A percentile compares a stretch with the other conserved stretches of the same genome.
Evolutionary conservation across 2,113 vertebrate genomes (phyloP).

Genomic region (Acrocephalus arundinaceus): DNA sequence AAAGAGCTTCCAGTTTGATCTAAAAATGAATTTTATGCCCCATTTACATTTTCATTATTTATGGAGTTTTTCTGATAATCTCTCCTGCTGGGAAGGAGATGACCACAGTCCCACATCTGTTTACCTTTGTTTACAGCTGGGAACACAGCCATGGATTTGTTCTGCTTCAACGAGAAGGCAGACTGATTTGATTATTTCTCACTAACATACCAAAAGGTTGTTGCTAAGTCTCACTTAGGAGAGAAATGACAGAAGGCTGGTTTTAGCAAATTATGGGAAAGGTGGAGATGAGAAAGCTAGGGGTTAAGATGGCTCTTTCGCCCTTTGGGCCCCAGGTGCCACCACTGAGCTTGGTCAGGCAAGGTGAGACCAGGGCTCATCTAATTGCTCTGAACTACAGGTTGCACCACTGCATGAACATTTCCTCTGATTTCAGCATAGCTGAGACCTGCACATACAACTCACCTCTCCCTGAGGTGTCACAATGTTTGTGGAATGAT

Average conservation of each 20-base stretch:
- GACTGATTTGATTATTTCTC: constrained; percentile 39
- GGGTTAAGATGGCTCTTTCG: background rate
- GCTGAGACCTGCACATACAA: background rate
- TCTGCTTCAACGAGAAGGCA: background rate
- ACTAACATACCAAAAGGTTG: background rate
- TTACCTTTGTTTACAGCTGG: constrained; percentile 61
- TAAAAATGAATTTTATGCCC: constrained; percentile 32
- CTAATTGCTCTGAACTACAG: background rate
- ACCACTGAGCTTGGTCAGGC: background rate
- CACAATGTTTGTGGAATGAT: background rate
- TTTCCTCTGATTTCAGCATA: background rate
- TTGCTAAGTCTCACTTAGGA: background rate
- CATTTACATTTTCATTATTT: constrained; percentile 52
- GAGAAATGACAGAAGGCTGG: background rate
- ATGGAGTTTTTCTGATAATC: constrained; percentile 39
- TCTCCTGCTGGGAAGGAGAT: constrained; percentile 25
- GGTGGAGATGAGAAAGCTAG: background rate
- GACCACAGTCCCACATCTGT: constrained; percentile 38
- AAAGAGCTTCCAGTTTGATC: background rate
- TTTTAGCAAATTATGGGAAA: background rate
- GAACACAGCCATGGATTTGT: constrained; percentile 55
- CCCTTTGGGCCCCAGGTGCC: background rate
- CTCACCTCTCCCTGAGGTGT: background rate
- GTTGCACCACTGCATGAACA: background rate
- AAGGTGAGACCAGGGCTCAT: background rate